These are phyloP conservation scores for Daubentonia madagascariensis DNA, from an alignment of 2,113 vertebrate genomes.

Conservation along the genomic window DNA sequence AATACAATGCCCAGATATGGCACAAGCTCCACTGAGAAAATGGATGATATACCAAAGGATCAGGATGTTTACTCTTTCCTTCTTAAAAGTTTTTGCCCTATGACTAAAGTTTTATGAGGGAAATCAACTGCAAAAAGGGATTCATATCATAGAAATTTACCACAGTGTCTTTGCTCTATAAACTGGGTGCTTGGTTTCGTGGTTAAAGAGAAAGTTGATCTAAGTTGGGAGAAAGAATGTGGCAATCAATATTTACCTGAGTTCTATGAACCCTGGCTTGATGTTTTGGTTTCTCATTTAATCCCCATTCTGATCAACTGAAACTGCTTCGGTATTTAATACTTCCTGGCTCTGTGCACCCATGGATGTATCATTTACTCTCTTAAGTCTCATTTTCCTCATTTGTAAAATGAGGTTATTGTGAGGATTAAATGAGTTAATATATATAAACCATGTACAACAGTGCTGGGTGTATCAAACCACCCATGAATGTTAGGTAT, in stretches of 20 bases:
- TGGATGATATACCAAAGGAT: not conserved
- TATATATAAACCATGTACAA: fast-evolving
- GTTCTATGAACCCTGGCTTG: not conserved
- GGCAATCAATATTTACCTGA: too few relatives aligned
- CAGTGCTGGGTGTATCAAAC: not conserved
- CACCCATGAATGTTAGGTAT: too few relatives aligned
- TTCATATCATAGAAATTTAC: not conserved
- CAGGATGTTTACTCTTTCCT: fast-evolving
- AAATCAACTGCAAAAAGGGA: not conserved
- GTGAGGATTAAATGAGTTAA: not conserved
- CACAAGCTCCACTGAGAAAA: too few relatives aligned
- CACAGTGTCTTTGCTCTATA: not conserved
- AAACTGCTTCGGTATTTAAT: too few relatives aligned
- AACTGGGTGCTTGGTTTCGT: not conserved
- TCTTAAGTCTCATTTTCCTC: not conserved
- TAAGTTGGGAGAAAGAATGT: not conserved
- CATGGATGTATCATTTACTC: too few relatives aligned
- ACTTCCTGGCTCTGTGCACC: too few relatives aligned
- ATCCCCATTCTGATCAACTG: not conserved
- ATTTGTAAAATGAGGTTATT: not conserved
- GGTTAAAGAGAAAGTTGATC: not conserved
- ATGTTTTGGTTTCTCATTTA: not conserved
- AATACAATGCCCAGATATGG: not conserved
- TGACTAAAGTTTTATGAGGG: not conserved
- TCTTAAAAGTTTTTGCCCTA: not conserved